Evolutionary conservation across 1,140 invertebrate species (phyloP), one percentile per base, ranked within the genome.

Genomic region (Saccostrea cuccullata): DNA sequence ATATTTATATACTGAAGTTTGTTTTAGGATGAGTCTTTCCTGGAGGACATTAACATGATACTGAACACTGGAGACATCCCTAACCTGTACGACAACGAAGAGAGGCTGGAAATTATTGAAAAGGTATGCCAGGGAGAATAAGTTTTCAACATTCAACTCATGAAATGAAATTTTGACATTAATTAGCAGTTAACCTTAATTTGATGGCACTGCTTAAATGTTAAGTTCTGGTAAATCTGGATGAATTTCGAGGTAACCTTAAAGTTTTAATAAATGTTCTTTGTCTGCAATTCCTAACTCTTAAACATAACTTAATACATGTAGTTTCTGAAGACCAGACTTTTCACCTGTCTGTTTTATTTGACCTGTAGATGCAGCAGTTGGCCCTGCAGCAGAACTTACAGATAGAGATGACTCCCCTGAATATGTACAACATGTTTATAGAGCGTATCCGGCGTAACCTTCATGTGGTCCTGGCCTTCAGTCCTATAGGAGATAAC

Each of bases 1-100:
- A n/a, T n/a, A n/a, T n/a, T n/a, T n/a, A n/a, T n/a, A n/a, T n/a
- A n/a, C n/a, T n/a, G 47, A 47, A 47, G 1, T 47, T 47, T 47
- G 47, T 20, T 82, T 6, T 87, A 95, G 94, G 94, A 95, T 86
- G 93, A 93, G 64, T 93, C 93, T 5, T 95, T 95, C 89, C 89
- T 95, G 40, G 95, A 95, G 89, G 95, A 95, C 88, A 91, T 95
- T 0, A 95, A 95, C 88, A 95, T 95, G 94, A 93, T 95, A 30
- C 89, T 95, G 47, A 95, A 95, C 86, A 94, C 94, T 26, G 95
- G 93, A 36, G 95, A 95, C 86, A 95, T 95, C 64, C 95, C 95
- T 17, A 95, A 95, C 87, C 89, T 95, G 30, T 95, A 95, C 89
- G 94, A 95, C 64, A 94, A 94, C 88, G 95, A 95, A 89, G 95